Evolutionary conservation across 2,888 invertebrate species (phyloP), one percentile per base, ranked within the genome.

Genomic region (Zaprionus bogoriensis): DNA sequence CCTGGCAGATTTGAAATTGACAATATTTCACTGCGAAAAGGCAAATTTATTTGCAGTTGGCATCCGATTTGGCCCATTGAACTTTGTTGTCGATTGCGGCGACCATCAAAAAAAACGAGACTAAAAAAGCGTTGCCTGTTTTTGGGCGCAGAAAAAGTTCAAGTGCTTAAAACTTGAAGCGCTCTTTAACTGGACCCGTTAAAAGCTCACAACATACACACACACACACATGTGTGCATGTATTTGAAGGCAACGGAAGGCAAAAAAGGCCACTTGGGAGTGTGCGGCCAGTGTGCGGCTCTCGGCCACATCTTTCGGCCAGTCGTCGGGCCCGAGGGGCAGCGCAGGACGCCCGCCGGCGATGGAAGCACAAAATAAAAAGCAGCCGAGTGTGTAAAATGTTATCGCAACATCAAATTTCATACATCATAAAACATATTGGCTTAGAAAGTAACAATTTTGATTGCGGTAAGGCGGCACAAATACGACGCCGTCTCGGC

Each of bases 401-500:
- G 84, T 86, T 86, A 83, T 83, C 86, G 87, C 83, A 87, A 87
- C 87, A 87, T 87, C 87, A 87, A 87, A 87, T 87, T 87, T 87
- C 87, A 87, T 87, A 87, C 87, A 87, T 87, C 87, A 87, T 87
- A 87, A 87, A 87, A 87, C 87, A 87, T 87, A 87, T 87, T 87
- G 87, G 87, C 87, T 87, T 82, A 87, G 80, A 84, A 86, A 77
- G 84, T 87, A 86, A 84, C 86, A 76, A 81, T 83, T 83, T 85
- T 85, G 85, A 83, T 85, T 82, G 83, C 80, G 85, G 81, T 80
- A 79, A 77, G 57, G 70, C 82, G 72, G 77, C 77, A 71, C 69
- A 78, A 64, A 59, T 60, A 42, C 66, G 52, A 44, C 45, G 57
- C 41, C 50, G 44, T 60, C 67, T 73, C 64, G 48, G 66, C 57